Evolutionary conservation across 2,797 vertebrate species (phyloP).

Genomic region (Diplodus puntazzo): DNA sequence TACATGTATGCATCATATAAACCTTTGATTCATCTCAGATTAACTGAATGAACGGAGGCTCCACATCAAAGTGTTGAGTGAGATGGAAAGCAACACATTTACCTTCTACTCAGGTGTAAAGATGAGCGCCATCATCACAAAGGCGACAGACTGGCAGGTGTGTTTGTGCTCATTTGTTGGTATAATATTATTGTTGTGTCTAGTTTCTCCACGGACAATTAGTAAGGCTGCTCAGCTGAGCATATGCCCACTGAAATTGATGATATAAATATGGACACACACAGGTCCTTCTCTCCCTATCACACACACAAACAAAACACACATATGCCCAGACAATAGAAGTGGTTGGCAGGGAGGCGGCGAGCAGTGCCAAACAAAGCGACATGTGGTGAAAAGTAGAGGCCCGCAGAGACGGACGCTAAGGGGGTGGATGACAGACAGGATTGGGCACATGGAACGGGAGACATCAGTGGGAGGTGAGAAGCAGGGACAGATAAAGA

Average conservation of each 20-base stretch:
- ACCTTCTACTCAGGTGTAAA: conserved; percentile 10
- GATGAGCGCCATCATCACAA: conserved; percentile 1
- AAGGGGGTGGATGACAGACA: conserved; percentile 60
- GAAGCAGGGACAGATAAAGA: conserved; percentile 57
- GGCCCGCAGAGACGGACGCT: conserved; percentile 45
- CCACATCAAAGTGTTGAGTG: conserved; percentile 24
- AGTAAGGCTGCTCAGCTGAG: conserved; percentile 28
- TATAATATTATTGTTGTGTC: conserved; percentile 8
- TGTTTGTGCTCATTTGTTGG: background rate
- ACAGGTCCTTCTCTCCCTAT: background rate
- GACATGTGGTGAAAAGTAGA: conserved; percentile 53
- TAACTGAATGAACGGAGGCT: conserved; percentile 15
- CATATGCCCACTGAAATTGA: conserved; percentile 7
- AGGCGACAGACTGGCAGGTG: conserved; percentile 20
- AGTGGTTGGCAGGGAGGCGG: conserved; percentile 31
- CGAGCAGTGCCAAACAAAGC: conserved; percentile 51
- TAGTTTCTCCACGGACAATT: conserved; percentile 12
- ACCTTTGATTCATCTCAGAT: background rate
- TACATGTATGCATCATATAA: background rate
- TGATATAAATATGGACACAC: conserved; percentile 29
- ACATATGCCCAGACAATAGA: conserved; percentile 35
- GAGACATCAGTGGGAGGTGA: conserved; percentile 70
- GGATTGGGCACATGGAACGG: conserved; percentile 49
- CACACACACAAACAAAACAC: conserved; percentile 16
- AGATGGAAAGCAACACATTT: conserved; percentile 21